Base-by-base conservation (phyloP, 2,888 invertebrate genomes). In the Thymelicus sylvestris region DNA sequence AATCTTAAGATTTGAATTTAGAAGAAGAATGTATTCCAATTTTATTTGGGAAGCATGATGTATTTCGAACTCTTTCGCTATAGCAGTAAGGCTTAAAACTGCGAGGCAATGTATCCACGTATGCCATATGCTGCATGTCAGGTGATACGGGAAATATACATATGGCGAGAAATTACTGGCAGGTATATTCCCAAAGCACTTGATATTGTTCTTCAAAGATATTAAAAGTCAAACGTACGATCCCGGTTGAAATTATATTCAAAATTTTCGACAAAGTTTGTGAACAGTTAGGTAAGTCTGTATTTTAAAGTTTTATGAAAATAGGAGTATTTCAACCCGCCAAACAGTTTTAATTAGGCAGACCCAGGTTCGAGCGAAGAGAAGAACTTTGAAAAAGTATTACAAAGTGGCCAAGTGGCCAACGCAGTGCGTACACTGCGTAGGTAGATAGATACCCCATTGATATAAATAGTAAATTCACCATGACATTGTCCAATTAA, bases 161-260 rank as follows among this genome's bases (percentile, higher is more conserved):
- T 55, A 55, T 55, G 55, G 55, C n/a, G 55, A 24, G 55, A 55
- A 55, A 55, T 55, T 55, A 55, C 55, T 55, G 55, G 55, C 55
- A 55, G 55, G 55, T 55, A 55, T 55, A 55, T 24, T 55, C 12
- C 55, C 55, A 55, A 55, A 24, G 55, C 55, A 55, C 24, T 55
- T 55, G 55, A 55, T 24, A 55, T 55, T 55, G 55, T 55, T 55
- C 55, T 55, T 55, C 3, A 24, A 55, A 55, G 55, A 55, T 55
- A 55, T 55, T 55, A 55, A 31, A 55, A 55, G 13, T 55, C 55
- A 55, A 55, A 55, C 55, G 24, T 52, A 55, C 12, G 55, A 55
- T 55, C 24, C 55, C 55, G 3, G 24, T 0, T 3, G 19, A 12
- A 12, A 24, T 55, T 10, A 10, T 55, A 24, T 55, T 55, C 24